Conservation (phyloP, 2,113 vertebrate genomes). For the Neoarius graeffei region DNA sequence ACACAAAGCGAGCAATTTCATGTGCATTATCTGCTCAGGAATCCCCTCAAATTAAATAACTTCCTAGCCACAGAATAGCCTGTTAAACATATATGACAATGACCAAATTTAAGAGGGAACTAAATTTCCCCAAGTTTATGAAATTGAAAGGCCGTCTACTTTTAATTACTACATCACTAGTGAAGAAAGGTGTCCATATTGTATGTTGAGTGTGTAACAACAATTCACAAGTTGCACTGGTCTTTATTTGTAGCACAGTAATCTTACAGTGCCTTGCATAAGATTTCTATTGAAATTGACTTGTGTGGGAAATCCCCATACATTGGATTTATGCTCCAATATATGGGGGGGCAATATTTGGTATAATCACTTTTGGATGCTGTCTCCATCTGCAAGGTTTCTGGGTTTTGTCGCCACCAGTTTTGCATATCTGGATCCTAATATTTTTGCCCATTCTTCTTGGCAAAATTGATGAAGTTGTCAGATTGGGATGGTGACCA, state of each 20-base stretch:
- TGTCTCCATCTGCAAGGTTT: neutral
- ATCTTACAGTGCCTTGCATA: neutral
- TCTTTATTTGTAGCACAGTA: neutral
- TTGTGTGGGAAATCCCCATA: neutral
- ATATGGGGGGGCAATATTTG: neutral
- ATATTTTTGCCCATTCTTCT: too few relatives aligned
- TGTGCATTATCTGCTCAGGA: too few relatives aligned
- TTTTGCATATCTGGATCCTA: neutral
- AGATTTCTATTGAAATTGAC: neutral
- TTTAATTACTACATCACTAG: neutral
- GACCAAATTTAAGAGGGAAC: too few relatives aligned
- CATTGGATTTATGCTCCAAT: neutral
- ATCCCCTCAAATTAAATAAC: too few relatives aligned
- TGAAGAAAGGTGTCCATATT: neutral
- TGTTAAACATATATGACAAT: too few relatives aligned
- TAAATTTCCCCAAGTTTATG: too few relatives aligned
- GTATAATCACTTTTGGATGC: neutral
- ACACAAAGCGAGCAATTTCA: too few relatives aligned
- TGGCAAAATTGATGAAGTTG: neutral
- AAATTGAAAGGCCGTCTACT: too few relatives aligned
- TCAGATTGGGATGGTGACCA: neutral
- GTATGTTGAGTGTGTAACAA: neutral
- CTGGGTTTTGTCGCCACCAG: neutral
- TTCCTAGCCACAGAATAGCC: too few relatives aligned
- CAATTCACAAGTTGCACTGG: neutral